A percentile compares a stretch with the other conserved stretches of the same genome.
phyloP scores from a whole-genome alignment of 2,888 invertebrate genomes.

The Tenthredo scrophulariae region DNA sequence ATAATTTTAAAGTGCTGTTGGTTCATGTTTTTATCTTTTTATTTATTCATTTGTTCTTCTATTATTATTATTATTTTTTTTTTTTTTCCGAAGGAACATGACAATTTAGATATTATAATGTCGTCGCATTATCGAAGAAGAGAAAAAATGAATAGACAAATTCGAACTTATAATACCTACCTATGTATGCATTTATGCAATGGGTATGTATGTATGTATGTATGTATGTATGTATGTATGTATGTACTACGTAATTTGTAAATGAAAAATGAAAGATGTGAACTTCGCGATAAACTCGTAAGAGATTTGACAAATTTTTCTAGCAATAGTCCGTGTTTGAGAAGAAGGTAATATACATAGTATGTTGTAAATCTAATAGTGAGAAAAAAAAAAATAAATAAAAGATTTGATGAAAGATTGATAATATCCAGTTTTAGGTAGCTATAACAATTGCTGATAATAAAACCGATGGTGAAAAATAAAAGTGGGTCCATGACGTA shows the following conservation, averaged over 20 bases:
- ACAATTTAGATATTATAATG: constrained; percentile 2
- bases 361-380: neutral
- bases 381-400: neutral
- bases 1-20: neutral
- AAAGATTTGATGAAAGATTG: neutral
- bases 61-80: no score
- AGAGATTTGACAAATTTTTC: neutral
- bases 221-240: neutral
- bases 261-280: neutral
- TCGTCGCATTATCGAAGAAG: neutral
- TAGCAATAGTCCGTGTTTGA: constrained; percentile 20
- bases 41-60: neutral
- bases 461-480: constrained; percentile 25
- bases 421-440: constrained; percentile 8
- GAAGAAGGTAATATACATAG: constrained; percentile 12
- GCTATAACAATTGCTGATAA: constrained; percentile 1
- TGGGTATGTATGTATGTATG: neutral
- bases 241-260: neutral
- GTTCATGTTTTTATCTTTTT: neutral
- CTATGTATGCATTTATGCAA: neutral
- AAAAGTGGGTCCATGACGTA: constrained; percentile 43
- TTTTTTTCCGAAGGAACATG: neutral
- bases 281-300: neutral
- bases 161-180: neutral
- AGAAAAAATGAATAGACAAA: neutral